Base-by-base conservation (phyloP, 2,888 invertebrate species). In the Oligia fasciuncula region DNA sequence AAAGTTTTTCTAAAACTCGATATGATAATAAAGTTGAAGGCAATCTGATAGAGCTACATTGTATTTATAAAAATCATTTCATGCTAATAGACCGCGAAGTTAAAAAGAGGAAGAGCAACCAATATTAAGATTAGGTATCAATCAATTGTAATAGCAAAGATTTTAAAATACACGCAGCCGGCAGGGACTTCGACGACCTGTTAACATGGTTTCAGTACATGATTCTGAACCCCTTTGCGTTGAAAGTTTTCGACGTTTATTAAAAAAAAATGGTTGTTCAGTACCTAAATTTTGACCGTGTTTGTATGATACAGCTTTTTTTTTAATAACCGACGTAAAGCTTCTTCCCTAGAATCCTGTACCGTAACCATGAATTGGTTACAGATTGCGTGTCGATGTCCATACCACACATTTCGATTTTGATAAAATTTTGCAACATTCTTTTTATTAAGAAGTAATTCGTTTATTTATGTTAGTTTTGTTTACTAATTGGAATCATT, bases 41-140 rank as follows among this genome's bases (percentile, higher is more conserved):
- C 17, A 49, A 46, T 73, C 23, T 49, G 17, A 67, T 19, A 60
- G 13, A 35, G 68, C 40, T 40, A 40, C 40, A 40, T 40, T 40
- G 9, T 49, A 35, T 69, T 68, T 23, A 69, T 11, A 35, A 49
- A 1, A 19, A n/a, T 23, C 1, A 23, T 46, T 72, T 46, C 13
- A 51, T 19, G 19, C n/a, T 19, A 51, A 43, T 51, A 54, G 1
- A 43, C 5, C 19, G 29, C 19, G 19, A 19, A 43, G 4, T 51
- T 51, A 72, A 74, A 73, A 51, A 73, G 19, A 40, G 4, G n/a
- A n/a, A 19, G 9, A 74, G 51, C 51, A 51, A 72, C 40, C 13
- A 63, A 35, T 63, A 63, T 35, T 35, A 65, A 40, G 13, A 68
- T 40, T n/a, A n/a, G 0, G n/a, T 17, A 23, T 74, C 54, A 29